Base-by-base conservation (phyloP, 2,113 vertebrate species). In the Parus major region DNA sequence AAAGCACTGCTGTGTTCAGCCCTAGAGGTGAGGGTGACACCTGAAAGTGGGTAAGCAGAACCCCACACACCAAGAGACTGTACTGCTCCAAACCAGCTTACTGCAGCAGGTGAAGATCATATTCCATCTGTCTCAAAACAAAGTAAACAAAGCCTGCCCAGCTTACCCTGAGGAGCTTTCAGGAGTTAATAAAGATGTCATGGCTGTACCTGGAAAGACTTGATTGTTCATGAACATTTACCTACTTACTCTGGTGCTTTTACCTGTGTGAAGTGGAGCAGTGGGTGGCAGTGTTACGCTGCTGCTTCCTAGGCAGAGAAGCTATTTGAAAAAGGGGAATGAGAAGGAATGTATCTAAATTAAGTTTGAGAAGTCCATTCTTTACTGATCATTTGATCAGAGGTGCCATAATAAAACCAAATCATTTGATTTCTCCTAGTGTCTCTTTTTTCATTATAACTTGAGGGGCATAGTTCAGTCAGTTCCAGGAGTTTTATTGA, bases 221-320 rank as follows among this genome's bases (percentile, higher is more conserved):
- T 83, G 56, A 59, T 91, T 95, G 72, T 31, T 87, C 84, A 47
- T 49, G 49, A 92, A n/a, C 17, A 2, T 65, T 87, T 61, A 79
- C 78, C 21, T 80, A 25, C 44, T 77, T 22, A 68, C 82, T 64
- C 56, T 94, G 35, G 25, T 50, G 68, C 17, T 24, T 85, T 86
- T 33, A 88, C 86, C 80, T 92, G 36, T 36, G 72, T 65, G 49
- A 70, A 94, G 73, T 0, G 7, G 28, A 50, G 95, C 95, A 95
- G 96, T 66, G 96, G 94, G 91, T 97, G 93, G 93, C 95, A 94
- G 88, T 96, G 68, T 97, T 96, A 91, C 31, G 0, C 94, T 92
- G 68, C 66, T 72, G 35, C 71, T 96, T 93, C 90, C 65, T 42
- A 57, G 78, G 47, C 25, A 84, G 53, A 52, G 50, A 69, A 83